A percentile compares a stretch with the other conserved stretches of the same genome.
Evolutionary conservation across 2,797 vertebrate species (phyloP).

Genomic region (Manis javanica): DNA sequence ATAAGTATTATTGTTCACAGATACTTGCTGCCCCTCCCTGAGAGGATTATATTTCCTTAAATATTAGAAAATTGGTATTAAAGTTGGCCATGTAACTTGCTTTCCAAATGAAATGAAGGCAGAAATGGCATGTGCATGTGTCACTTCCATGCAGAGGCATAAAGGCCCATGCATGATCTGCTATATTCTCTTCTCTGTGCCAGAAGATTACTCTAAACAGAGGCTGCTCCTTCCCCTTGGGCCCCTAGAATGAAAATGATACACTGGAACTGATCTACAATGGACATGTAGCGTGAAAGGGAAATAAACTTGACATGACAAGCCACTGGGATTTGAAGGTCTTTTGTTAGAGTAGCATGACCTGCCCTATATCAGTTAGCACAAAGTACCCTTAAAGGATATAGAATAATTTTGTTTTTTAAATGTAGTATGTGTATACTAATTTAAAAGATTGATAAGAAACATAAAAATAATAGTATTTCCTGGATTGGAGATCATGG

Average conservation of each 20-base stretch:
- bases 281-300: neutral
- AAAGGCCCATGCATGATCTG: neutral
- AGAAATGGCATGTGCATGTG: neutral
- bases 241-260: neutral
- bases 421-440: neutral
- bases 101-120: constrained; percentile 39
- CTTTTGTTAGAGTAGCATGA: neutral
- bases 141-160: neutral
- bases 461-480: neutral
- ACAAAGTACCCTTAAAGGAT: neutral
- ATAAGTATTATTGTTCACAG: neutral
- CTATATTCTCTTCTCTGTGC: neutral
- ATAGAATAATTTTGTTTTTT: neutral
- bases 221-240: neutral
- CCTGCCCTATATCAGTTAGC: neutral
- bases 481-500: neutral
- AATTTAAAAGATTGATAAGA: constrained; percentile 42
- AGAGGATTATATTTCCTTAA: neutral
- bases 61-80: neutral
- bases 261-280: neutral
- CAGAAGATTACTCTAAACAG: neutral
- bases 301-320: neutral
- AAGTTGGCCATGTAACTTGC: neutral
- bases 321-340: neutral
- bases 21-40: neutral